Evolutionary conservation across 2,113 vertebrate species (phyloP).

Genomic region (Hemicordylus capensis): DNA sequence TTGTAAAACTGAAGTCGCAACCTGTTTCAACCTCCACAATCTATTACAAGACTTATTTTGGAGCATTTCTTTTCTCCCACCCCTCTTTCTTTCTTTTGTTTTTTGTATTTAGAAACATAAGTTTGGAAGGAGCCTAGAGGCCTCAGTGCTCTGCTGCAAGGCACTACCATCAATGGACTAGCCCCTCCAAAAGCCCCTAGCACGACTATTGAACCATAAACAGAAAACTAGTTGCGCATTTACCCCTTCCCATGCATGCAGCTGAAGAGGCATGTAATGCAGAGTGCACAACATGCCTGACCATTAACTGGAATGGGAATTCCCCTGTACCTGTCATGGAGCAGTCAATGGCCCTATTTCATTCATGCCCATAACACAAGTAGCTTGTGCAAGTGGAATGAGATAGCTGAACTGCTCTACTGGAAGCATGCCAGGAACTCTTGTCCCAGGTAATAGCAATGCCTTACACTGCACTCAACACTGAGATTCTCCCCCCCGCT

Average conservation of each 20-base stretch:
- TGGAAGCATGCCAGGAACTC: neutral
- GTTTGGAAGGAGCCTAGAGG: neutral
- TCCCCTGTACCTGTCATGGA: neutral
- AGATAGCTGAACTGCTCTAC: neutral
- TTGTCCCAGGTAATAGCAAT: neutral
- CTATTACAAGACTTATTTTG: rapidly evolving
- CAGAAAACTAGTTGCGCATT: neutral
- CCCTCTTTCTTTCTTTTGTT: too few relatives aligned
- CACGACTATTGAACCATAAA: neutral
- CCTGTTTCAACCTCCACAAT: neutral
- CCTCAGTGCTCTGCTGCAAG: neutral
- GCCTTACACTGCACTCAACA: too few relatives aligned
- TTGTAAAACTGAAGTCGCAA: neutral
- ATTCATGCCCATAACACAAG: neutral
- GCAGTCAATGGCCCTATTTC: neutral
- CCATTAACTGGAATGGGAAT: neutral
- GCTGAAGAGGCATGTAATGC: neutral
- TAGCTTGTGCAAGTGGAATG: neutral
- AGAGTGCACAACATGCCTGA: neutral
- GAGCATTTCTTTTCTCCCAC: neutral
- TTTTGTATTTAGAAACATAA: neutral
- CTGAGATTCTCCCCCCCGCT: too few relatives aligned
- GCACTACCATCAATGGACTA: neutral
- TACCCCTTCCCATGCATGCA: neutral
- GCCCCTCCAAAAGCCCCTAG: neutral